Evolutionary conservation across 2,113 vertebrate species (phyloP), one percentile per base, ranked within the genome.

Genomic region (Corythoichthys intestinalis): DNA sequence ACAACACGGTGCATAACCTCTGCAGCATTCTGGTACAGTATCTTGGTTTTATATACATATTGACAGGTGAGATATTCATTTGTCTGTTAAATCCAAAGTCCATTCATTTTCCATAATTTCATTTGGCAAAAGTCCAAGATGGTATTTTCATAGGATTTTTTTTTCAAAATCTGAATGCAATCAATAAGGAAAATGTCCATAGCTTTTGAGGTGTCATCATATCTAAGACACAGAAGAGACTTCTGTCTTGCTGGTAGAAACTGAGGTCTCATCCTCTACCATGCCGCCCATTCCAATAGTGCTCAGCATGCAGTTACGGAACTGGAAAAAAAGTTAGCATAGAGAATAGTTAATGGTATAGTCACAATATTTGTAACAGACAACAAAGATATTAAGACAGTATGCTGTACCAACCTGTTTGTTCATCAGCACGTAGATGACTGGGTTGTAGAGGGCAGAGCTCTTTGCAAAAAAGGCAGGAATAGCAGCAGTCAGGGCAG

Each of bases 391-490:
- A n/a, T 64, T 14, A 35, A 20, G 38, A 20, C 3, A 17, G 34
- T 13, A 3, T 52, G 50, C 7, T 54, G 17, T 37, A 62, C 84
- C 38, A 66, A 94, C 93, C 92, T 94, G 93, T 72, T 94, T 94
- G 88, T 92, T 92, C 52, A 91, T 53, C 74, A 92, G 77, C 62
- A 92, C 89, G 52, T 92, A 92, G 76, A 92, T 91, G 2, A 91
- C 0, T 4, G 89, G 84, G 65, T 91, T 92, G 65, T 89, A 93
- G 66, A 94, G 74, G 8, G 91, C 91, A 35, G 93, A 94, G 82
- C 89, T 93, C 90, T 94, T 94, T 70, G 93, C 89, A 85, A 94
- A 94, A 87, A 93, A 93, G 70, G 94, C 81, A 52, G 93, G 93
- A 59, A 94, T 58, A 57, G 92, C 75, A 84, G 87, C 90, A 76